Evolutionary conservation across 2,888 invertebrate genomes (phyloP).

Genomic region (Caenorhabditis imperialis): DNA sequence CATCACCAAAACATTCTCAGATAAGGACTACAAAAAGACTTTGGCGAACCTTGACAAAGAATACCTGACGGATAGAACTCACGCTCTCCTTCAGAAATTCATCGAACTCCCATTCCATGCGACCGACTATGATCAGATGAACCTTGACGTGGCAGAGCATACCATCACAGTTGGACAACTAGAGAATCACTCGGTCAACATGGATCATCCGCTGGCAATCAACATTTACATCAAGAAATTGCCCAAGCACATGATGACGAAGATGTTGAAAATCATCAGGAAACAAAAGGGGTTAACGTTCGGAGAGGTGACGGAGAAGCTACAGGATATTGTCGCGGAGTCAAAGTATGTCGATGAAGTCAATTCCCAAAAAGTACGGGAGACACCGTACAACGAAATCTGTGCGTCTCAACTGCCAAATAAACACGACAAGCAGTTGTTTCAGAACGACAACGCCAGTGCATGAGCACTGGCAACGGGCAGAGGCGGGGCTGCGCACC

Average conservation of each 20-base stretch:
- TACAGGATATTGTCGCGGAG: too few species aligned
- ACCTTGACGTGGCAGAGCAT: neutral
- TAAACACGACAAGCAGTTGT: too few species aligned
- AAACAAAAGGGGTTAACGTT: too few species aligned
- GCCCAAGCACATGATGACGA: neutral
- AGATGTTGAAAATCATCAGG: too few species aligned
- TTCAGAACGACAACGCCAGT: too few species aligned
- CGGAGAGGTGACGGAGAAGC: too few species aligned
- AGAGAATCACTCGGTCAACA: neutral
- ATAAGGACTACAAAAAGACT: neutral
- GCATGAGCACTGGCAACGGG: too few species aligned
- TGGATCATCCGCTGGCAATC: neutral
- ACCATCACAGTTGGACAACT: neutral
- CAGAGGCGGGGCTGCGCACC: too few species aligned
- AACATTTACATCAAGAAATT: neutral
- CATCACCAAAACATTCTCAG: neutral
- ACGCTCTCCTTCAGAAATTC: neutral
- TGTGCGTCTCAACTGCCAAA: too few species aligned
- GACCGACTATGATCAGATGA: neutral
- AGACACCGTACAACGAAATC: too few species aligned
- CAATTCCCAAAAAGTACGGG: too few species aligned
- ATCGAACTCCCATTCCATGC: neutral
- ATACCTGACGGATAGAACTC: neutral
- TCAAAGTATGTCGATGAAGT: too few species aligned
- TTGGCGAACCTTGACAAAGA: neutral